Base-by-base conservation (phyloP, 2,113 vertebrate species). In the Theristicus caerulescens region DNA sequence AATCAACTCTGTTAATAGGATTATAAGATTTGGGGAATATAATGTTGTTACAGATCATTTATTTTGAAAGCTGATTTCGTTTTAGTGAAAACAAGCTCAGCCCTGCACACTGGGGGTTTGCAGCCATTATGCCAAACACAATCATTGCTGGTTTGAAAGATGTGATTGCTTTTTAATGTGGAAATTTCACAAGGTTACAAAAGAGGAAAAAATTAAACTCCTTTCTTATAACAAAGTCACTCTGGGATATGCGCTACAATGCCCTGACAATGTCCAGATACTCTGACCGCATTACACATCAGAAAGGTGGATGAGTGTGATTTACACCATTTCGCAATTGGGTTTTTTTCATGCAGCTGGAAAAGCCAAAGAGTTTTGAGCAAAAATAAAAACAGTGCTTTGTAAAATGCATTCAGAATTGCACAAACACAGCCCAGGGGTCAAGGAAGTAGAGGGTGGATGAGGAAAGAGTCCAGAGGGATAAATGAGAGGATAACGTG, bases 231-330 rank as follows among this genome's bases (percentile, higher is more conserved):
- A 97, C 97, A 97, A 97, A 98, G 97, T 98, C 97, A 96, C 97
- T 97, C 97, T 97, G 96, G 96, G 96, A 95, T 96, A 97, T 78
- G 94, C 27, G 72, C 90, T 98, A 97, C 96, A 97, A 97, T 97
- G 88, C 90, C 83, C 95, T 98, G 99, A 99, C 98, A 98, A 96
- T 98, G 98, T 98, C 98, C 98, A 99, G 98, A 98, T 88, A 85
- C 93, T 97, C 96, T 91, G 77, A 86, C 92, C 81, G 12, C 96
- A 95, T 82, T 66, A 25, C 95, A 96, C 90, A 95, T 92, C 89
- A 96, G 96, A 97, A 98, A 97, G 96, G 97, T 98, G 97, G 91
- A 96, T 96, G 88, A 72, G 76, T 96, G 91, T 95, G 96, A 97
- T 97, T 98, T 98, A 96, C 94, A 86, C 93, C 94, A 82, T 96